Percentiles rank a stretch among this genome's conserved stretches.
Conservation (phyloP, 2,113 vertebrate species). For the Epinephelus fuscoguttatus region DNA sequence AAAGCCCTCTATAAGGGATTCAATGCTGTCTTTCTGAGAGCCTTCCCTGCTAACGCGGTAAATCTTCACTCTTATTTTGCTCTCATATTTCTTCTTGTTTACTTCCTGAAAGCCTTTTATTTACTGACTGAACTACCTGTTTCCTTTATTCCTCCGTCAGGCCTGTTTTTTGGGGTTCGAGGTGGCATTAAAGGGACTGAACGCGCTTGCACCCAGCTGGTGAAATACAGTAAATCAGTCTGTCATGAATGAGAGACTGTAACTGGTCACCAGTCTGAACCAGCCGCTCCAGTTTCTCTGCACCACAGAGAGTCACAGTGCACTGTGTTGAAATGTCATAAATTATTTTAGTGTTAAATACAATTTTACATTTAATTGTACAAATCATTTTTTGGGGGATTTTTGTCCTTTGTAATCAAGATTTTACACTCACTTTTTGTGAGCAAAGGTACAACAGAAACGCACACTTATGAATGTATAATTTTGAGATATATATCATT, state of each 20-base stretch:
- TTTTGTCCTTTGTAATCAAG: background rate
- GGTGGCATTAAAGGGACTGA: conserved; percentile 80
- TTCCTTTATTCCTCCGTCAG: conserved; percentile 56
- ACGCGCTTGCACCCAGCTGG: conserved; percentile 76
- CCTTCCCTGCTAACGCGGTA: conserved; percentile 87
- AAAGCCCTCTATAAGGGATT: conserved; percentile 83
- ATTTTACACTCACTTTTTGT: conserved; percentile 8
- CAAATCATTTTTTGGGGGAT: background rate
- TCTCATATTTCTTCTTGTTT: background rate
- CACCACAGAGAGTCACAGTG: background rate
- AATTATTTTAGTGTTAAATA: conserved; percentile 3
- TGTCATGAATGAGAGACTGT: too few species aligned
- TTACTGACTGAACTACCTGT: too few species aligned
- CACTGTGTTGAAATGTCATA: background rate
- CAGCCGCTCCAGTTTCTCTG: background rate
- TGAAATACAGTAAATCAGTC: conserved; percentile 32
- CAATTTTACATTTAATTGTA: conserved; percentile 6
- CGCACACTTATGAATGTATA: conserved; percentile 18
- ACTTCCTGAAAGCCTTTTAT: background rate
- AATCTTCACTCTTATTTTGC: background rate
- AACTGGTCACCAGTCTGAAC: background rate
- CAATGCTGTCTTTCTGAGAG: conserved; percentile 84
- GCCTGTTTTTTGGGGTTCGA: conserved; percentile 88
- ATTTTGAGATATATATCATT: background rate
- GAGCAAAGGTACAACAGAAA: background rate